These are phyloP conservation scores for Drosophila limbata DNA, from an alignment of 2,888 invertebrate genomes.

Conservation along the genomic window DNA sequence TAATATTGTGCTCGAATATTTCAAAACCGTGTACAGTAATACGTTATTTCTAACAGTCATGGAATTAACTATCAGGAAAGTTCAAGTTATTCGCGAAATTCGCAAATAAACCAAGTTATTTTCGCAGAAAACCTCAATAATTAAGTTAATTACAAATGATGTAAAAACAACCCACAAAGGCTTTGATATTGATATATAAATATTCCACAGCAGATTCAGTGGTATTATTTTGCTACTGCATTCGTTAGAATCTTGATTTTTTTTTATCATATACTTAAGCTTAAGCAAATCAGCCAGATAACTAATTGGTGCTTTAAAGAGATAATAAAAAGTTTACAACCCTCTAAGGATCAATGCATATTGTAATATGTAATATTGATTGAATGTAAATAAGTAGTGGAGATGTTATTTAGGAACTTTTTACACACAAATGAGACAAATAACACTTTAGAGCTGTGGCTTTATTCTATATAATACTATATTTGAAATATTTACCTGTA, in stretches of 20 bases:
- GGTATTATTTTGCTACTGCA: neutral
- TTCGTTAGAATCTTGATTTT: neutral
- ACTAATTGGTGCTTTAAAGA: conserved; percentile 76
- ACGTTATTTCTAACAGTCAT: neutral
- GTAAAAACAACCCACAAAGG: conserved; percentile 1
- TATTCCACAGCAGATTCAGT: neutral
- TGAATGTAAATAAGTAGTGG: conserved; percentile 67
- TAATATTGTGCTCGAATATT: neutral
- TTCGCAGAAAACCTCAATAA: neutral
- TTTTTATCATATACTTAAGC: conserved; percentile 48
- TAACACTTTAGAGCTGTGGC: conserved; percentile 75
- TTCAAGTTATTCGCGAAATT: neutral
- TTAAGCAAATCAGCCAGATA: conserved; percentile 72
- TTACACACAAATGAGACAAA: conserved; percentile 69
- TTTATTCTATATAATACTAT: conserved; percentile 56
- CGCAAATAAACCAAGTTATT: too few relatives aligned
- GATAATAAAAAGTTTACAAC: conserved; percentile 58
- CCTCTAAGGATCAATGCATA: conserved; percentile 56
- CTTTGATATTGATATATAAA: conserved; percentile 7
- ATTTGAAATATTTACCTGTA: conserved; percentile 63
- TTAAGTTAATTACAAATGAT: neutral
- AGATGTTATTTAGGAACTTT: conserved; percentile 68
- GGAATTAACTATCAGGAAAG: neutral
- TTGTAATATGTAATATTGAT: conserved; percentile 34
- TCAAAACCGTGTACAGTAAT: neutral